Evolutionary conservation across 2,113 vertebrate genomes (phyloP).

Genomic region (Heterotis niloticus): DNA sequence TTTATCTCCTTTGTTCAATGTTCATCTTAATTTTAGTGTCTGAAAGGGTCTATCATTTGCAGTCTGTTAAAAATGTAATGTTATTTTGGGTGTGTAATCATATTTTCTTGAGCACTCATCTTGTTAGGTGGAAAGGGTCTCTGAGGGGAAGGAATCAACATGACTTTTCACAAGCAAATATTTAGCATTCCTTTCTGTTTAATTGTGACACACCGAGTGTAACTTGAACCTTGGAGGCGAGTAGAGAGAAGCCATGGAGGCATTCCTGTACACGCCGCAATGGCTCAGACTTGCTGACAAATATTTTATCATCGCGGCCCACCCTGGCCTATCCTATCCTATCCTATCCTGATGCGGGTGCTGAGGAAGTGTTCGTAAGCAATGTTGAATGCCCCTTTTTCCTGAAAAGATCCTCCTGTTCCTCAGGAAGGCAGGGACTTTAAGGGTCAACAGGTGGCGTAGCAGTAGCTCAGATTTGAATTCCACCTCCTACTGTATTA

Average conservation of each 20-base stretch:
- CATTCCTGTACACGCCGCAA: background rate
- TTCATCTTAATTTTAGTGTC: too few species aligned
- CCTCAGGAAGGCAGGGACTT: too few species aligned
- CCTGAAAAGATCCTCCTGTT: too few species aligned
- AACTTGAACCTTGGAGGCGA: background rate
- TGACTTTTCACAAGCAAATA: background rate
- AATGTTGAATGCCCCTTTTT: too few species aligned
- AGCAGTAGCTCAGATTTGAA: too few species aligned
- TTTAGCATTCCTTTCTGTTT: slow-evolving; percentile 7
- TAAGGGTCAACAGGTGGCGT: too few species aligned
- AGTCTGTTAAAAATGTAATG: background rate
- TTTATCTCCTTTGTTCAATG: too few species aligned
- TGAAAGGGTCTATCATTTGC: too few species aligned
- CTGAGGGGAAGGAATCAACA: background rate
- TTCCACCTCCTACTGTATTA: too few species aligned
- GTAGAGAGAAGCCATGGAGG: background rate
- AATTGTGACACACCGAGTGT: background rate
- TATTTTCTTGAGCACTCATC: background rate
- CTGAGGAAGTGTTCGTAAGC: too few species aligned
- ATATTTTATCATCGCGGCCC: slow-evolving; percentile 22
- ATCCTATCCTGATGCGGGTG: background rate
- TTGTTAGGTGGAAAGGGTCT: background rate
- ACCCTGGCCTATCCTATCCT: slow-evolving; percentile 1
- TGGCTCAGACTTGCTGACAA: slow-evolving; percentile 11
- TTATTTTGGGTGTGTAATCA: background rate